Percentiles rank a stretch among this genome's conserved stretches.
Conservation (phyloP, 1,140 invertebrate species). For the Whitmania pigra region DNA sequence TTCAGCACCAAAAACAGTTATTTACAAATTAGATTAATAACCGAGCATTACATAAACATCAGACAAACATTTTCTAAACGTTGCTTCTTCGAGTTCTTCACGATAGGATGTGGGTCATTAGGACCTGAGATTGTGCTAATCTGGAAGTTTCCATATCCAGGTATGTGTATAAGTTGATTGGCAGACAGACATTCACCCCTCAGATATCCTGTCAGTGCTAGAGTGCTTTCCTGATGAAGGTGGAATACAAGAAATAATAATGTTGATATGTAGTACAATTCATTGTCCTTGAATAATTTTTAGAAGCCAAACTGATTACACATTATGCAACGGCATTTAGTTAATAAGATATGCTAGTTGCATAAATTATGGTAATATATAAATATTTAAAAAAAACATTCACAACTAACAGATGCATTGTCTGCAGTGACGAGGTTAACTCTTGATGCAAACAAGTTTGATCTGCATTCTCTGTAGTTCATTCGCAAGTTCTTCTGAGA, state of each 20-base stretch:
- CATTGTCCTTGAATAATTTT: too few relatives aligned
- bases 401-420: neutral
- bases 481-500: conserved; percentile 64
- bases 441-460: conserved; percentile 56
- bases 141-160: conserved; percentile 82
- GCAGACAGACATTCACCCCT: conserved; percentile 61
- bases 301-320: too few relatives aligned
- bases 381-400: too few relatives aligned
- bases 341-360: too few relatives aligned
- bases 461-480: conserved; percentile 60
- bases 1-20: neutral
- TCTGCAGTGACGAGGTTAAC: neutral
- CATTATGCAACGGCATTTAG: too few relatives aligned
- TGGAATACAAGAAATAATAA: too few relatives aligned
- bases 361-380: too few relatives aligned
- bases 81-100: conserved; percentile 57
- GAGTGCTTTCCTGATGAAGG: conserved; percentile 47
- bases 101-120: conserved; percentile 58
- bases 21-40: neutral
- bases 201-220: conserved; percentile 73
- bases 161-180: conserved; percentile 75
- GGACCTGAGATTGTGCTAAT: conserved; percentile 64
- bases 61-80: conserved; percentile 48
- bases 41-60: neutral
- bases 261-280: too few relatives aligned